phyloP scores from a whole-genome alignment of 2,888 invertebrate genomes.

The Microctonus brassicae region DNA sequence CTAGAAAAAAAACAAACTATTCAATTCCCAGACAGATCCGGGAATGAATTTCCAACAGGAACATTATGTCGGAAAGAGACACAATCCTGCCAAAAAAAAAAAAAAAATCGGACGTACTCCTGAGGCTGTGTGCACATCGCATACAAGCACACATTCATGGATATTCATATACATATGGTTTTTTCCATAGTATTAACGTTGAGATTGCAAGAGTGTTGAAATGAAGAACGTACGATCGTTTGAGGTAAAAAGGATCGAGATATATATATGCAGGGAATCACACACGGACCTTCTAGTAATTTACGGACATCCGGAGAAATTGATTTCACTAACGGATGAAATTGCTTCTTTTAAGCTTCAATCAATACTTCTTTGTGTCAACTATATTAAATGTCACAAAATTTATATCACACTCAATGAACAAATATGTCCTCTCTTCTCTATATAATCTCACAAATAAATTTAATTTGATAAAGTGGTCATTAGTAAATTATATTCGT shows the following conservation, averaged over 20 bases:
- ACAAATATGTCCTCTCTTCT: background rate
- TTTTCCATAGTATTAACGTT: background rate
- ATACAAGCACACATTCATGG: too few species aligned
- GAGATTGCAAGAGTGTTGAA: background rate
- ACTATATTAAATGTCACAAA: background rate
- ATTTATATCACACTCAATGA: background rate
- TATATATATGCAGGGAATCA: background rate
- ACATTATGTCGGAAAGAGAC: too few species aligned
- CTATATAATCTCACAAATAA: too few species aligned
- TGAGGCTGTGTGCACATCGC: too few species aligned
- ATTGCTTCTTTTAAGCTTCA: constrained; percentile 48
- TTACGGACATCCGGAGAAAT: constrained; percentile 58
- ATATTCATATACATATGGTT: background rate
- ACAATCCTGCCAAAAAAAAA: too few species aligned
- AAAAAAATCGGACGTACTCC: too few species aligned
- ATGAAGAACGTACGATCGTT: background rate
- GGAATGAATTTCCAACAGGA: too few species aligned
- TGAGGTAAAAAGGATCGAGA: background rate
- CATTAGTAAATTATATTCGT: background rate
- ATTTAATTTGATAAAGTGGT: too few species aligned
- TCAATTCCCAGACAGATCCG: too few species aligned
- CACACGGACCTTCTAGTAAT: constrained; percentile 51
- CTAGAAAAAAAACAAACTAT: too few species aligned
- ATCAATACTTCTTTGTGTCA: background rate
- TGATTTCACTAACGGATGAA: constrained; percentile 58